Base-by-base conservation (phyloP, 2,888 invertebrate species). In the Brenthis hecate region DNA sequence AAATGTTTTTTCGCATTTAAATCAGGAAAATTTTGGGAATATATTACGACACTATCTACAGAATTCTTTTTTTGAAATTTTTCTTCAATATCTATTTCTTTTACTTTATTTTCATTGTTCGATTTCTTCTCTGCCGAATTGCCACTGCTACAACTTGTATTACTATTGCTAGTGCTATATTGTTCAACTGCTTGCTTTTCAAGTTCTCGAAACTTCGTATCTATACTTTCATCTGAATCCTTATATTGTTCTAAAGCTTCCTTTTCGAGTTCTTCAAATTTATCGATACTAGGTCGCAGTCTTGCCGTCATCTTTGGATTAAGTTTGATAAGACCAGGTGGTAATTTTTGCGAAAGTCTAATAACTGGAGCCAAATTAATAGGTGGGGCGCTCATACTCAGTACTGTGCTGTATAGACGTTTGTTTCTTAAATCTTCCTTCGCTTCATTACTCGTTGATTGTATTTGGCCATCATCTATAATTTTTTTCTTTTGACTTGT, bases 141-240 rank as follows among this genome's bases (percentile, higher is more conserved):
- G 0, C 87, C 90, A 73, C 91, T 92, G 77, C 91, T 90, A 76
- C 91, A 92, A 71, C 92, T 93, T 1, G 92, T 92, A 72, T 91
- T 91, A 74, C 92, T 92, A 70, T 91, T 91, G 74, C 92, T 92
- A 0, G 87, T 87, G 76, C 93, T 93, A 81, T 95, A 95, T 78
- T 95, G 95, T 77, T 95, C 95, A 62, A 94, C 94, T 0, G 95
- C 95, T 77, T 95, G 94, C 69, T 94, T 92, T 77, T 95, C 95
- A 68, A 95, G 83, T 73, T 95, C 95, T 65, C 93, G 91, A 79
- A 94, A 94, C 74, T 94, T 94, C 11, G 93, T 94, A 74, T 94
- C 94, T 78, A 93, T 94, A 73, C 93, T 93, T 75, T 93, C 93
- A 72, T 93, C 92, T 6, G 92, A 93, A n/a, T 93, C 92, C 78